Evolutionary conservation across 2,797 vertebrate species (phyloP).

Genomic region (Scyliorhinus canicula): DNA sequence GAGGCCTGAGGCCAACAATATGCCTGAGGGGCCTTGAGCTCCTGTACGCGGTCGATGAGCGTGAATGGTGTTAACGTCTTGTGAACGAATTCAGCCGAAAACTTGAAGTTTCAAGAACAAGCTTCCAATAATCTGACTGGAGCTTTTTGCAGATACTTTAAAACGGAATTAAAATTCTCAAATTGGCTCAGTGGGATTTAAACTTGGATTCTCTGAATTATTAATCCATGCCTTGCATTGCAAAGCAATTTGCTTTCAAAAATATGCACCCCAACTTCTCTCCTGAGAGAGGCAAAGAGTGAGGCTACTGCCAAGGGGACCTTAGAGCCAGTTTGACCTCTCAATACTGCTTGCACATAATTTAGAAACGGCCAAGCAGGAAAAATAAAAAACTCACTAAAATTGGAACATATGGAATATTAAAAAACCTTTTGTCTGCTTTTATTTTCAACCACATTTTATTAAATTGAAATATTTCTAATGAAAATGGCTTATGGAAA

Average conservation of each 20-base stretch:
- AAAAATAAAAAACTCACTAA: not conserved
- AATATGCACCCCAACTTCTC: not conserved
- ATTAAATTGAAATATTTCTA: not conserved
- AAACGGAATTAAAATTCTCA: not conserved
- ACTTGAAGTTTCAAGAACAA: not conserved
- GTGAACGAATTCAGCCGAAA: not conserved
- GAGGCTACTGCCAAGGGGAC: too few species aligned
- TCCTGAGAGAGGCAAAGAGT: not conserved
- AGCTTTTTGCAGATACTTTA: not conserved
- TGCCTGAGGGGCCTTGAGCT: not conserved
- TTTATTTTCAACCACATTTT: not conserved
- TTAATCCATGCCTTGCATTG: not conserved
- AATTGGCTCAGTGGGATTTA: not conserved
- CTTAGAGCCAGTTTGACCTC: not conserved
- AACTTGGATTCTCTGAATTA: not conserved
- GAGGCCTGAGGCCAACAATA: not conserved
- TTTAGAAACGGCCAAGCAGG: not conserved
- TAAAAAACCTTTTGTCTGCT: not conserved
- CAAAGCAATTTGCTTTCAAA: not conserved
- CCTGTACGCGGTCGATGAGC: not conserved
- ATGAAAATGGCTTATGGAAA: not conserved
- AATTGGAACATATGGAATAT: not conserved
- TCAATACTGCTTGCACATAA: not conserved
- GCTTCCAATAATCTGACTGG: not conserved
- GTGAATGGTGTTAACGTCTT: too few species aligned